phyloP scores from a whole-genome alignment of 2,888 invertebrate genomes.

The Teleogryllus oceanicus region DNA sequence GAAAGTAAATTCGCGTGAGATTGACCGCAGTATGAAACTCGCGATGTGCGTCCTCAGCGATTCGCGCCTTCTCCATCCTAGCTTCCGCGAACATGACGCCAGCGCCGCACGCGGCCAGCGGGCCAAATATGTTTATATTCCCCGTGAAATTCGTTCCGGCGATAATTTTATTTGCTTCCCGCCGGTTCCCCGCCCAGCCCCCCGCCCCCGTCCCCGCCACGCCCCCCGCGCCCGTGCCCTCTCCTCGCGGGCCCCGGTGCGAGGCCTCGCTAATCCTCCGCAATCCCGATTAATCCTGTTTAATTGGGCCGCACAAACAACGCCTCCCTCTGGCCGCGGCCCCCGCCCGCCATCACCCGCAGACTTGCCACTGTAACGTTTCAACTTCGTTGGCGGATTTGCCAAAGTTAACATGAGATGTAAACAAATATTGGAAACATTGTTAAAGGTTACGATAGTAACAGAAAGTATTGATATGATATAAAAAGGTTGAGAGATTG shows the following conservation, averaged over 20 bases:
- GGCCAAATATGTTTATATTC: slow-evolving; percentile 7
- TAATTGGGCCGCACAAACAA: slow-evolving; percentile 18
- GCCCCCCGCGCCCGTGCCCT: no score
- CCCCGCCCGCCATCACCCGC: background rate
- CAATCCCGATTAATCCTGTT: slow-evolving; percentile 18
- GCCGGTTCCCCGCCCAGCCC: background rate
- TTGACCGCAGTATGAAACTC: no score
- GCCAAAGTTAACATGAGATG: no score
- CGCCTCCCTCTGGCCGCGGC: background rate
- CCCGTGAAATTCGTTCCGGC: slow-evolving; percentile 7
- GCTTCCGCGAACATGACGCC: background rate
- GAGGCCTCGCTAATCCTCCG: background rate
- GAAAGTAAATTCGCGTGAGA: no score
- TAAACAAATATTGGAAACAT: no score
- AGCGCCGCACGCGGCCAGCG: background rate
- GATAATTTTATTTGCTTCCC: slow-evolving; percentile 9
- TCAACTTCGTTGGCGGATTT: no score
- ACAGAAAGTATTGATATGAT: no score
- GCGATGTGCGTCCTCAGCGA: no score
- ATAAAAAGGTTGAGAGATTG: no score
- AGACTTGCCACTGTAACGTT: background rate
- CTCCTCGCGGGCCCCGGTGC: background rate
- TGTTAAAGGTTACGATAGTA: no score
- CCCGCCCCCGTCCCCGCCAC: background rate
- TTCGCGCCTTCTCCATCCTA: background rate